phyloP scores from a whole-genome alignment of 2,113 vertebrate species.

The Ictalurus furcatus region DNA sequence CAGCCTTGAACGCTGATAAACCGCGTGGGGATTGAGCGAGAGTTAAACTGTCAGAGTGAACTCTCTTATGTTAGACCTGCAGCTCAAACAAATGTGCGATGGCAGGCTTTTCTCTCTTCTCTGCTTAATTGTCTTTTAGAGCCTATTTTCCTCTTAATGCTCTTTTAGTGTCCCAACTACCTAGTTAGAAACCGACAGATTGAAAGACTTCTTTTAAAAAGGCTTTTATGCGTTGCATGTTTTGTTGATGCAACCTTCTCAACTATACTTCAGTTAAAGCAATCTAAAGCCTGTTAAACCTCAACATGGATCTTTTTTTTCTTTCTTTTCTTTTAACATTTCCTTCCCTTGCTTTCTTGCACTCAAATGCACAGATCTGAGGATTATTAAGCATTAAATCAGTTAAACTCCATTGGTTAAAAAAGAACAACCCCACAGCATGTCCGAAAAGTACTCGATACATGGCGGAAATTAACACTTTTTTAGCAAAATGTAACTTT shows the following conservation, averaged over 20 bases:
- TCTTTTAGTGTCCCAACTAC: neutral
- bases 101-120: neutral
- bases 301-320: neutral
- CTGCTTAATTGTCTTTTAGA: neutral
- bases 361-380: neutral
- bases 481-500: too few relatives aligned
- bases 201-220: neutral
- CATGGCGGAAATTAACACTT: too few relatives aligned
- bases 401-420: neutral
- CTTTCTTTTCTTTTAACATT: neutral
- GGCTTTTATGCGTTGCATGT: neutral
- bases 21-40: neutral
- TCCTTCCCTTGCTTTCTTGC: neutral
- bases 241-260: neutral
- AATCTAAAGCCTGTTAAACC: conserved; percentile 11
- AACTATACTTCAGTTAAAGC: neutral
- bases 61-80: neutral
- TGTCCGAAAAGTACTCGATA: too few relatives aligned
- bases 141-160: conserved; percentile 5
- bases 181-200: neutral
- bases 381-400: neutral
- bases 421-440: neutral
- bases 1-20: neutral
- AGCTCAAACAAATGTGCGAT: neutral
- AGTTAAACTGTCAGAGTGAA: neutral